These are phyloP conservation scores for Cheilosia pagana DNA, from an alignment of 2,888 invertebrate species.

Conservation along the genomic window DNA sequence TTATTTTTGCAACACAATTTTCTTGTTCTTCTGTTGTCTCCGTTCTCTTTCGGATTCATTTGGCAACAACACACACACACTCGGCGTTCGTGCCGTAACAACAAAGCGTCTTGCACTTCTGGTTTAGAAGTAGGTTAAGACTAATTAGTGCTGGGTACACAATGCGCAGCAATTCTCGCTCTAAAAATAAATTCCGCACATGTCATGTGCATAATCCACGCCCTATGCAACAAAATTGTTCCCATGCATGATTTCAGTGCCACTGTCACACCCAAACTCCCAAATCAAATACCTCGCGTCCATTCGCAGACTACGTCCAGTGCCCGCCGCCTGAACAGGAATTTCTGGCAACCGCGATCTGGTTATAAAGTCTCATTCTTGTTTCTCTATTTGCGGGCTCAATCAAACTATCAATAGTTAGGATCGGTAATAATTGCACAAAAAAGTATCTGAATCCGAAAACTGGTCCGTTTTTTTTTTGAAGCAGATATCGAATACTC, in stretches of 20 bases:
- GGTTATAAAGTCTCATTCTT: not conserved
- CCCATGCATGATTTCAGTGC: slow-evolving; percentile 48
- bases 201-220: slow-evolving; percentile 14
- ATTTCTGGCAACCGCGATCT: slow-evolving; percentile 22
- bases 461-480: slow-evolving; percentile 29
- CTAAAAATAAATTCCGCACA: slow-evolving; percentile 17
- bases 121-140: slow-evolving; percentile 47
- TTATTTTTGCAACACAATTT: slow-evolving; percentile 6
- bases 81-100: slow-evolving; percentile 12
- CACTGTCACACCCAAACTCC: slow-evolving; percentile 50
- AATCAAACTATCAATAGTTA: slow-evolving; percentile 24
- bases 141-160: slow-evolving; percentile 53
- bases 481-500: slow-evolving; percentile 17
- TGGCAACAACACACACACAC: slow-evolving; percentile 22
- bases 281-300: slow-evolving; percentile 19
- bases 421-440: slow-evolving; percentile 17
- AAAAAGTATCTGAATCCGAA: slow-evolving; percentile 21
- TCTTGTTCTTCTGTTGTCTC: slow-evolving; percentile 11
- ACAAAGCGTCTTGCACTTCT: slow-evolving; percentile 48
- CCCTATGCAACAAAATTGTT: slow-evolving; percentile 27
- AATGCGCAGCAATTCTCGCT: slow-evolving; percentile 36
- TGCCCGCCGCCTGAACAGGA: slow-evolving; percentile 16
- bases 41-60: slow-evolving; percentile 16
- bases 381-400: not conserved
- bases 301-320: not conserved